A percentile compares a stretch with the other conserved stretches of the same genome.
These are phyloP conservation scores for Isoperla grammatica DNA, from an alignment of 2,888 invertebrate genomes.

Conservation along the genomic window DNA sequence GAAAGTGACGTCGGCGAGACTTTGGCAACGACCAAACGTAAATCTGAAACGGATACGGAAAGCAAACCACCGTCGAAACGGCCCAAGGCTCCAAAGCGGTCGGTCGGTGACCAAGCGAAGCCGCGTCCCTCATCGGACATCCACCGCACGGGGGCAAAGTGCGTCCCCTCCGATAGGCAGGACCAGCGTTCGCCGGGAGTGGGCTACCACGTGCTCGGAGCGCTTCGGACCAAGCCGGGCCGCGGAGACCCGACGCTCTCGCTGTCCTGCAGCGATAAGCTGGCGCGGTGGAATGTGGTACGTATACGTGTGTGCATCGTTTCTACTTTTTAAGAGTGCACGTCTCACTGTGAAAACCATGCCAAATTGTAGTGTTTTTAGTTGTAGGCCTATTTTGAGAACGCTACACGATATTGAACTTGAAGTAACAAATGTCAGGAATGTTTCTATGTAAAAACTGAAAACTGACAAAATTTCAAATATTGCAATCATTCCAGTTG, in stretches of 20 bases:
- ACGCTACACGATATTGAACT: too few relatives aligned
- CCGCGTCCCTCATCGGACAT: slow-evolving; percentile 40
- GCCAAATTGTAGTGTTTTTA: too few relatives aligned
- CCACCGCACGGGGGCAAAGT: slow-evolving; percentile 87
- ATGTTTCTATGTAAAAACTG: too few relatives aligned
- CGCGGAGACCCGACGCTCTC: slow-evolving; percentile 83
- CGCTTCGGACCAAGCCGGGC: slow-evolving; percentile 78
- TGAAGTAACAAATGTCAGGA: too few relatives aligned
- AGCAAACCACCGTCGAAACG: neutral
- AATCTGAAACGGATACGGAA: neutral
- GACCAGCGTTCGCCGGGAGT: slow-evolving; percentile 55
- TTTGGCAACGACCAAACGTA: neutral
- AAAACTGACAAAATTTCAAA: too few relatives aligned
- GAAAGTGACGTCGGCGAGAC: neutral
- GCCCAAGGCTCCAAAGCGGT: too few relatives aligned
- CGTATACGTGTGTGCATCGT: too few relatives aligned
- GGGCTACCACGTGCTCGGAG: slow-evolving; percentile 63
- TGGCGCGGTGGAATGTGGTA: slow-evolving; percentile 84
- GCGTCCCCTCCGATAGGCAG: slow-evolving; percentile 52
- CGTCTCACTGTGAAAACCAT: too few relatives aligned
- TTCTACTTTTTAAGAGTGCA: too few relatives aligned
- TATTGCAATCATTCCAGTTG: too few relatives aligned
- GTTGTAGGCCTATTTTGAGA: too few relatives aligned
- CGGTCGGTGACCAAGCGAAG: neutral
- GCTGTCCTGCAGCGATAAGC: slow-evolving; percentile 91